These are phyloP conservation scores for Champsocephalus esox DNA, from an alignment of 2,797 vertebrate species.

Conservation along the genomic window DNA sequence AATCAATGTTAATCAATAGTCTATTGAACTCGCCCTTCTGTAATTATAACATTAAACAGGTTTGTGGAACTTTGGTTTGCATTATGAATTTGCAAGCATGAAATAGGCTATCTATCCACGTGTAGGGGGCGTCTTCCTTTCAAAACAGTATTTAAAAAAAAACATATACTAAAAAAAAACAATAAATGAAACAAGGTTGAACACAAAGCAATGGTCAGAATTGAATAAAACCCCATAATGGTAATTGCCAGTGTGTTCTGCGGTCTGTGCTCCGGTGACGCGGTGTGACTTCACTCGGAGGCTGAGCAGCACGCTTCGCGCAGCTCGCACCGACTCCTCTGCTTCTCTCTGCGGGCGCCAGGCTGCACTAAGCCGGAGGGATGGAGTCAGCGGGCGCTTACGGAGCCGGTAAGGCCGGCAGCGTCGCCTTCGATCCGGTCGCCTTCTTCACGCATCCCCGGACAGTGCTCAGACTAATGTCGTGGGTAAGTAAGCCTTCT, in stretches of 20 bases:
- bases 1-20: neutral
- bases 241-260: neutral
- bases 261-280: slow-evolving; percentile 58
- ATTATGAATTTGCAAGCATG: too few relatives aligned
- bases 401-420: slow-evolving; percentile 90
- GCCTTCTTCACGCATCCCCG: slow-evolving; percentile 92
- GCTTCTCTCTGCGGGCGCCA: slow-evolving; percentile 45
- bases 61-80: too few relatives aligned
- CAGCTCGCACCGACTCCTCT: slow-evolving; percentile 53
- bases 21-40: too few relatives aligned
- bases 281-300: slow-evolving; percentile 65
- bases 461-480: slow-evolving; percentile 89
- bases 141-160: neutral
- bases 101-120: too few relatives aligned
- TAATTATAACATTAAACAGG: too few relatives aligned
- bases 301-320: slow-evolving; percentile 57
- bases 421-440: slow-evolving; percentile 86
- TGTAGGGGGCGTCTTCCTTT: too few relatives aligned
- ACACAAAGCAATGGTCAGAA: neutral
- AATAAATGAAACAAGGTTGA: neutral
- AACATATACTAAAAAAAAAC: neutral
- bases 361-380: slow-evolving; percentile 53
- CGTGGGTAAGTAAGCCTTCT: slow-evolving; percentile 90
- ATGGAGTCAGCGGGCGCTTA: slow-evolving; percentile 87
- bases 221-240: neutral